These are phyloP conservation scores for Atta colombica DNA, from an alignment of 1,140 invertebrate genomes.

Conservation along the genomic window DNA sequence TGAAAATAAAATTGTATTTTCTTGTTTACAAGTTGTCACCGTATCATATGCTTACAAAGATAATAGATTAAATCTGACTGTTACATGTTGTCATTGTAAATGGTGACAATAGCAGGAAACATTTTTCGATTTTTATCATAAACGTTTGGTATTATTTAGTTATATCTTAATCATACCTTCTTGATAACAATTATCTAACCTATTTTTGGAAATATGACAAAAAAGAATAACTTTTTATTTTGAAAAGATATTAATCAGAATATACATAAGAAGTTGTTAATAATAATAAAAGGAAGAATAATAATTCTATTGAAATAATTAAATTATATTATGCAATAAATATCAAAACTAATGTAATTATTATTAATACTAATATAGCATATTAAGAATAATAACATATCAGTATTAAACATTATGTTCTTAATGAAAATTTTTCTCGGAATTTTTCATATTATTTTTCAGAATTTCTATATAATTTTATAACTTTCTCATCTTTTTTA, in stretches of 20 bases:
- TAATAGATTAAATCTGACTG: background rate
- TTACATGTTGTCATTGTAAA: background rate
- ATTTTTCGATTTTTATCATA: constrained; percentile 10
- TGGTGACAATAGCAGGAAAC: background rate
- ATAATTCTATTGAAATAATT: background rate
- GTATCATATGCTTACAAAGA: background rate
- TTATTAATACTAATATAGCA: too few species aligned
- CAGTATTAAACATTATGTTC: background rate
- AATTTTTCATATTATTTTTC: too few species aligned
- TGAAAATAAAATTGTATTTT: background rate
- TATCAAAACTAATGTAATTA: background rate
- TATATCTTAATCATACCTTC: constrained; percentile 16
- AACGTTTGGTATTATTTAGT: background rate
- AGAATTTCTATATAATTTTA: too few species aligned
- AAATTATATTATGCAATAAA: background rate
- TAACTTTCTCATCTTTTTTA: too few species aligned
- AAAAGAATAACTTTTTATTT: background rate
- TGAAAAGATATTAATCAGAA: background rate
- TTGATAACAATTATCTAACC: constrained; percentile 36
- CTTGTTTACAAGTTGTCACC: background rate
- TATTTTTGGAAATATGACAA: background rate
- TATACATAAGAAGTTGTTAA: background rate
- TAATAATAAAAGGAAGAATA: background rate
- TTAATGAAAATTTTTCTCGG: too few species aligned
- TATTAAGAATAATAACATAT: background rate